A percentile compares a stretch with the other conserved stretches of the same genome.
Conservation (phyloP, 2,113 vertebrate species). For the Argyrosomus japonicus region DNA sequence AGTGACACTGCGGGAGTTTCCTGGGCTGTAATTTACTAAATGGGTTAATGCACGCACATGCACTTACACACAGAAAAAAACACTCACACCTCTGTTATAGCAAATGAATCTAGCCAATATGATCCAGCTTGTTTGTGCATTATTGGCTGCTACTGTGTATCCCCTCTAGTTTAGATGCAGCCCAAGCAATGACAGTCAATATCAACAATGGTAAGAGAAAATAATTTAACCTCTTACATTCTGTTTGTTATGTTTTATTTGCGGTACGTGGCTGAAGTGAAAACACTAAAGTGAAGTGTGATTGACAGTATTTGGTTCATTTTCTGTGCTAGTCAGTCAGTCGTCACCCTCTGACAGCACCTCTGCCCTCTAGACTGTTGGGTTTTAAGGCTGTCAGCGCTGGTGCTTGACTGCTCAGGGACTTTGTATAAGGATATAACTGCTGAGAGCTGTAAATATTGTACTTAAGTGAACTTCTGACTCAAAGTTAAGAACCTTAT, state of each 20-base stretch:
- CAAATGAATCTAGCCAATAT: not conserved
- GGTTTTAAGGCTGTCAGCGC: conserved; percentile 70
- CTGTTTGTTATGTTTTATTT: conserved; percentile 8
- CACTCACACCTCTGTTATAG: not conserved
- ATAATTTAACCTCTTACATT: not conserved
- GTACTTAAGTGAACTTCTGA: conserved; percentile 35
- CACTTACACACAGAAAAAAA: not conserved
- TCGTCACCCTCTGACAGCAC: conserved; percentile 67
- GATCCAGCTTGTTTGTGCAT: not conserved
- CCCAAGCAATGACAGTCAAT: too few relatives aligned
- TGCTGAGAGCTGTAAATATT: conserved; percentile 66
- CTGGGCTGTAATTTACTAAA: conserved; percentile 18
- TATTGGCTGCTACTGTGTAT: not conserved
- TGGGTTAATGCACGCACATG: conserved; percentile 5
- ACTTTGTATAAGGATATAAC: conserved; percentile 58
- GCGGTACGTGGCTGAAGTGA: not conserved
- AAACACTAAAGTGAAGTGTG: conserved; percentile 40
- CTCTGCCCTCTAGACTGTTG: conserved; percentile 69
- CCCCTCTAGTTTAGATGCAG: not conserved
- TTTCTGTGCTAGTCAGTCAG: conserved; percentile 59
- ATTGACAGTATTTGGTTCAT: conserved; percentile 52
- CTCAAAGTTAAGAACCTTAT: conserved; percentile 21
- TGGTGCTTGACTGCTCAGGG: conserved; percentile 57
- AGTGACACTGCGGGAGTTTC: conserved; percentile 1
- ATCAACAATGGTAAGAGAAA: not conserved